phyloP scores from a whole-genome alignment of 2,888 invertebrate genomes.

The Penaeus monodon region DNA sequence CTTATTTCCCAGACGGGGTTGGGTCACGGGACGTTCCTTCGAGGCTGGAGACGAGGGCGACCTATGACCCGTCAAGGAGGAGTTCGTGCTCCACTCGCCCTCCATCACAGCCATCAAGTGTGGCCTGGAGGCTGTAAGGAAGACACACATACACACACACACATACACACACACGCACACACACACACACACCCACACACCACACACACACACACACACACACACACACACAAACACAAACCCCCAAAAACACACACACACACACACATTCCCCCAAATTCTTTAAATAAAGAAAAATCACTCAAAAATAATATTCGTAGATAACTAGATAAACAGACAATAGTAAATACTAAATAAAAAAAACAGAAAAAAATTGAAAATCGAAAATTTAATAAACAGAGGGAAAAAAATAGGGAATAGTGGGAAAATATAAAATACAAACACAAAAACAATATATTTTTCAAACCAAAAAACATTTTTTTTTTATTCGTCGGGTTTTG shows the following conservation, averaged over 20 bases:
- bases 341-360: no score
- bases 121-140: conserved; percentile 85
- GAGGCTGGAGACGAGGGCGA: conserved; percentile 92
- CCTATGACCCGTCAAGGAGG: conserved; percentile 85
- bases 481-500: not conserved
- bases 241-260: not conserved
- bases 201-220: not conserved
- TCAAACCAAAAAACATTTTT: no score
- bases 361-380: no score
- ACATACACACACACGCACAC: not conserved
- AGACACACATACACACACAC: not conserved
- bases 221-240: not conserved
- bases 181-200: not conserved
- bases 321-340: no score
- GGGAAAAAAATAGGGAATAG: no score
- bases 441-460: no score
- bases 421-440: no score
- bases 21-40: conserved; percentile 93
- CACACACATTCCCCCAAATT: not conserved
- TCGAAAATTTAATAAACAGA: no score
- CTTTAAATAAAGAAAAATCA: no score
- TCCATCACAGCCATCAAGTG: conserved; percentile 91
- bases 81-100: conserved; percentile 90
- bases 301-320: no score
- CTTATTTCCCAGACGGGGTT: conserved; percentile 82